Evolutionary conservation across 2,797 vertebrate genomes (phyloP), one percentile per base, ranked within the genome.

Genomic region (Tragelaphus oryx): DNA sequence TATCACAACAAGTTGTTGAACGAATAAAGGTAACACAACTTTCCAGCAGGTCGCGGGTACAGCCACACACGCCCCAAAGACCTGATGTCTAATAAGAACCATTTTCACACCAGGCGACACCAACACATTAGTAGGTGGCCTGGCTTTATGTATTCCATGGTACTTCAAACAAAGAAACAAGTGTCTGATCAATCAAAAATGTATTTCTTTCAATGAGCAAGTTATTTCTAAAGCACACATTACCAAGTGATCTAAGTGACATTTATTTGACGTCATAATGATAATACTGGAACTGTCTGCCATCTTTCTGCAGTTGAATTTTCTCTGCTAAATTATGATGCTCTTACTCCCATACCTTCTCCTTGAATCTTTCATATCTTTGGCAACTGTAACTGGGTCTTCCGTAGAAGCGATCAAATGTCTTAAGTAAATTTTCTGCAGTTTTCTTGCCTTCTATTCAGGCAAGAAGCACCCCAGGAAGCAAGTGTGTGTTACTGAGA

Each of bases 391-490:
- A 98, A 97, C 96, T 94, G 97, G 74, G 59, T 96, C 94, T 96
- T 95, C 91, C 76, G 87, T 41, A 94, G 76, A 97, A 97, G 76
- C 81, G 80, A 92, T 86, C 62, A 97, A 62, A 95, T 92, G 97
- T 94, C 87, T 84, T 93, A 94, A 95, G 96, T 93, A 57, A 65
- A 83, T 65, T 55, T 96, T 89, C 74, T 74, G 92, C 46, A 46
- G 46, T 46, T 46, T 46, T 46, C 46, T 46, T 37, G 37, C 37
- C 96, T 89, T 46, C 86, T 54, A 79, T 87, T 82, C 95, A 97
- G 96, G 91, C 95, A 97, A 97, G 84, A 60, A 96, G 75, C 86
- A 97, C 92, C 65, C 81, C 33, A 93, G 95, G 96, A 98, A 96
- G 91, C 44, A 87, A 52, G 44, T 24, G 60, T 22, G 33, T 75